Evolutionary conservation across 1,140 invertebrate genomes (phyloP).

Genomic region (Procambarus clarkii): DNA sequence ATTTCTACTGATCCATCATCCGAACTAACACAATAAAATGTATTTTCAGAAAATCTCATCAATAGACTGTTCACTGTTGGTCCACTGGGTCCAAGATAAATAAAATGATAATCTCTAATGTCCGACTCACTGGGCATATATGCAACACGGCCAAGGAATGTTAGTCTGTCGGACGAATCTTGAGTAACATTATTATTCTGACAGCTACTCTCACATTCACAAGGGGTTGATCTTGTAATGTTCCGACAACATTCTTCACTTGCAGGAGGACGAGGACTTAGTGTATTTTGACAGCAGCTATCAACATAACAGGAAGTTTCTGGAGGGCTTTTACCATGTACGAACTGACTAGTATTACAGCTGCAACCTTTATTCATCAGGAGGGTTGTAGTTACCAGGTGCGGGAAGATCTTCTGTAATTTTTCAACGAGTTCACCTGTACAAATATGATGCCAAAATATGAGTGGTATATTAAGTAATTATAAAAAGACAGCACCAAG

Average conservation of each 20-base stretch:
- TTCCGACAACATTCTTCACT: neutral
- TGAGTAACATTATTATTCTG: neutral
- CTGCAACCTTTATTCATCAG: neutral
- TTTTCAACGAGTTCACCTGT: neutral
- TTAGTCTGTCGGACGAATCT: constrained; percentile 32
- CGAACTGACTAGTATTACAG: neutral
- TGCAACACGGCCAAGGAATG: constrained; percentile 70
- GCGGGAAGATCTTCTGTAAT: constrained; percentile 1
- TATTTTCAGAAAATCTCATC: constrained; percentile 76
- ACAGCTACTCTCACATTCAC: neutral
- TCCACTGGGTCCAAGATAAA: constrained; percentile 79
- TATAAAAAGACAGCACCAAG: neutral
- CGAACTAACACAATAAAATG: constrained; percentile 77
- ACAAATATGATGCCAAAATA: neutral
- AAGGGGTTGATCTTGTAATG: neutral
- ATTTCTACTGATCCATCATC: constrained; percentile 65
- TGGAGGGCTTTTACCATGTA: neutral
- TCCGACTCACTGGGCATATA: constrained; percentile 69
- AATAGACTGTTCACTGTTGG: constrained; percentile 78
- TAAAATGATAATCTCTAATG: constrained; percentile 77
- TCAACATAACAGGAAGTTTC: neutral
- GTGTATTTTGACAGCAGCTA: neutral
- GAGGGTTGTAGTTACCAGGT: neutral
- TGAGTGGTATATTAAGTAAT: neutral
- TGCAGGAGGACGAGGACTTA: neutral